These are phyloP conservation scores for Kryptolebias marmoratus DNA, from an alignment of 2,113 vertebrate genomes.

Conservation along the genomic window DNA sequence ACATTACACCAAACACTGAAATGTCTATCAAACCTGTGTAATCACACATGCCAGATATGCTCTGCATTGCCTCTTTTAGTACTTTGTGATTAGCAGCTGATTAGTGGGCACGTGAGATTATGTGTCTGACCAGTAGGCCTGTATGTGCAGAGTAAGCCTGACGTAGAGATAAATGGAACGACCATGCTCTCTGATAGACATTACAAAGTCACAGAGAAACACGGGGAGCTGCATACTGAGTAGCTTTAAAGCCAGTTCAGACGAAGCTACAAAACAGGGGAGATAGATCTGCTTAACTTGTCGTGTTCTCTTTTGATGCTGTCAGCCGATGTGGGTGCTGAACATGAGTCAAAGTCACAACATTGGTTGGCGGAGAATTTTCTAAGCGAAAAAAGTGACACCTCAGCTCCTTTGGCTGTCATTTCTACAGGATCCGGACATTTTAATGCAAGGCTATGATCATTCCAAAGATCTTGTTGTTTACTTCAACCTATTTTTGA, in stretches of 20 bases:
- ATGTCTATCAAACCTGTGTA: background rate
- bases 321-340: conserved; percentile 69
- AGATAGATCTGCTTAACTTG: conserved; percentile 76
- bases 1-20: background rate
- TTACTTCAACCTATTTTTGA: conserved; percentile 32
- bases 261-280: conserved; percentile 61
- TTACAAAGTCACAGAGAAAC: conserved; percentile 68
- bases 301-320: conserved; percentile 72
- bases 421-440: conserved; percentile 43
- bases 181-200: conserved; percentile 62
- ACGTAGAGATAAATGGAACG: conserved; percentile 58
- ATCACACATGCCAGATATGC: background rate
- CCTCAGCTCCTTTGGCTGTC: conserved; percentile 65
- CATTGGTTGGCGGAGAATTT: conserved; percentile 47
- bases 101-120: conserved; percentile 18
- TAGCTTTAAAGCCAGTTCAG: conserved; percentile 73
- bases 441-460: conserved; percentile 60
- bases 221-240: conserved; percentile 51
- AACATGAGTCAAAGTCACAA: conserved; percentile 64
- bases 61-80: background rate
- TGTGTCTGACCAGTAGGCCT: conserved; percentile 30
- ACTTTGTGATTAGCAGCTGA: conserved; percentile 11
- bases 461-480: conserved; percentile 33
- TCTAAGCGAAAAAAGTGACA: conserved; percentile 58
- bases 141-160: conserved; percentile 37